Conservation (phyloP, 2,113 vertebrate genomes). For the Phycodurus eques region DNA sequence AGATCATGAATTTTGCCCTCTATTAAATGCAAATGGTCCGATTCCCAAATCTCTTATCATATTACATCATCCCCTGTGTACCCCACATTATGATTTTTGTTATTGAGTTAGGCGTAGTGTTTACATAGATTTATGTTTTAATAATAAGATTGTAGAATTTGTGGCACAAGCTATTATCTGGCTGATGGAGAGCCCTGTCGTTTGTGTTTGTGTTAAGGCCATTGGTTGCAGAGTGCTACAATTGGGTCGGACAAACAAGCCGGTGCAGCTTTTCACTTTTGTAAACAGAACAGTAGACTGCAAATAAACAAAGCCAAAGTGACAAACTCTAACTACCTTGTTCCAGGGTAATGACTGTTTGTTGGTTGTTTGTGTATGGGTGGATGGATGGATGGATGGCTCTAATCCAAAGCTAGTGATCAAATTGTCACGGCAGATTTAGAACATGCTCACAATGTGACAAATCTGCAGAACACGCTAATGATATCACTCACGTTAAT, state of each 20-base stretch:
- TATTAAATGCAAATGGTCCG: neutral
- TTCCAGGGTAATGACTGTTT: neutral
- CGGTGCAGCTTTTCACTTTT: neutral
- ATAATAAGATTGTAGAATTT: neutral
- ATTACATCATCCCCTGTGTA: neutral
- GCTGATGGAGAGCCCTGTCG: neutral
- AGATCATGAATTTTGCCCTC: neutral
- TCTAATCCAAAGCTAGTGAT: constrained; percentile 48
- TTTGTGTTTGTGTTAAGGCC: neutral
- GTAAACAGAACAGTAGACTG: constrained; percentile 1
- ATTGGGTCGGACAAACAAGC: neutral
- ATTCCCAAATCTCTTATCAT: neutral
- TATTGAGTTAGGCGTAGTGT: neutral
- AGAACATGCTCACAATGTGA: constrained; percentile 59
- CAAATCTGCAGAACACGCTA: constrained; percentile 39
- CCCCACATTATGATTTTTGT: neutral
- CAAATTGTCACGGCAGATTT: constrained; percentile 49
- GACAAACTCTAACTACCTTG: neutral
- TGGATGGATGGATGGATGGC: neutral
- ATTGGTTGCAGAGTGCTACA: neutral
- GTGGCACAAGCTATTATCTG: neutral
- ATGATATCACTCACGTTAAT: constrained; percentile 62
- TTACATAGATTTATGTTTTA: neutral
- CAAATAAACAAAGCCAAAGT: neutral
- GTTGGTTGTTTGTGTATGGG: neutral